Base-by-base conservation (phyloP, 2,797 vertebrate species). In the Leontopithecus rosalia region DNA sequence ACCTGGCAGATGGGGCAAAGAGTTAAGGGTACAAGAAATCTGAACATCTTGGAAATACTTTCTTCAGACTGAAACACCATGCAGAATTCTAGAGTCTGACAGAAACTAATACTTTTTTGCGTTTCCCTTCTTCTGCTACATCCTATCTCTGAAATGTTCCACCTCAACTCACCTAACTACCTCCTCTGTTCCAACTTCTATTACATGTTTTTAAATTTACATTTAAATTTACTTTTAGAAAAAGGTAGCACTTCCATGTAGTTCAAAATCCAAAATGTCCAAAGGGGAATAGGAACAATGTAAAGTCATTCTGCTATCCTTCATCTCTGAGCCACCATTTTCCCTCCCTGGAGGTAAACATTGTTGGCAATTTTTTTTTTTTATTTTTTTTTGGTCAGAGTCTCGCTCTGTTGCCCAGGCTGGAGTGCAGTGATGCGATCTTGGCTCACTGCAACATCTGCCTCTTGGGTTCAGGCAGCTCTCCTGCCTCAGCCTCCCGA, bases 191-290 rank as follows among this genome's bases (percentile, higher is more conserved):
- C 75, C 61, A 96, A 20, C n/a, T 86, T 41, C 26, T 43, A 76
- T 57, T 67, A 79, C 22, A 2, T 83, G 67, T 70, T 87, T 76
- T 77, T 77, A 57, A 55, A 86, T 80, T 88, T 91, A 76, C 67
- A 64, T 75, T 46, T 94, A 58, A 48, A 72, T 72, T 19, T 72
- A 39, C 67, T 55, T 80, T 95, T 94, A 91, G 43, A 57, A 93
- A 95, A 90, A 95, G 28, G 20, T 92, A 50, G 46, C 89, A 64
- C 17, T 96, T 94, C 90, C 24, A 64, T 50, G 19, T 91, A 26
- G 41, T 90, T 95, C 58, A 79, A 88, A 96, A 83, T 92, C 77
- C n/a, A 84, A 43, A 94, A 92, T 48, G 19, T 90, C 19, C 13
- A n/a, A 88, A 97, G 84, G 73, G 39, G 43, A 92, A 48, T 70